phyloP scores from a whole-genome alignment of 2,888 invertebrate genomes.

The Acleris emargana region DNA sequence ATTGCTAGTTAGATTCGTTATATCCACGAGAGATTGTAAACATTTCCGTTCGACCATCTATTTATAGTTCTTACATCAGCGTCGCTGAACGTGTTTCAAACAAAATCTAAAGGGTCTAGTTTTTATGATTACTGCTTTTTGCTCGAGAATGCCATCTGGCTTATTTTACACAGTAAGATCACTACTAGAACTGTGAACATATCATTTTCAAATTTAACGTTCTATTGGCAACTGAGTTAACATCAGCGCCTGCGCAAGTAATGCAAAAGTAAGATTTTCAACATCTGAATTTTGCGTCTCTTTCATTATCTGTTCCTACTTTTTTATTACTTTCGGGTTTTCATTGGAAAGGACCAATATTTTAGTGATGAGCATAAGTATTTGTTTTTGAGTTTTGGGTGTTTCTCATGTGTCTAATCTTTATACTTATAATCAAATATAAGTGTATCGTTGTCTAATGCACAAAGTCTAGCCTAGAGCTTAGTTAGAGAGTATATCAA shows the following conservation, averaged over 20 bases:
- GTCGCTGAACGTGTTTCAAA: constrained; percentile 44
- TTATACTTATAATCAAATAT: no score
- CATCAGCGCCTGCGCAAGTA: constrained; percentile 1
- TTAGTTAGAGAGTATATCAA: no score
- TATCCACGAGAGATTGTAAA: constrained; percentile 67
- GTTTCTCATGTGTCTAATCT: no score
- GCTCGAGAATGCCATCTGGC: constrained; percentile 27
- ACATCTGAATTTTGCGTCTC: not conserved
- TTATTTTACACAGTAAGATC: constrained; percentile 15
- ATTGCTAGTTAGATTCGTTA: constrained; percentile 48
- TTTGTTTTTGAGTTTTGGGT: no score
- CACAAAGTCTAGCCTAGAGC: no score
- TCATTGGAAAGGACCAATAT: no score
- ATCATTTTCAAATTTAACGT: constrained; percentile 4
- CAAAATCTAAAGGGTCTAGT: constrained; percentile 54
- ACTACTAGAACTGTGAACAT: not conserved
- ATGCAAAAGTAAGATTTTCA: not conserved
- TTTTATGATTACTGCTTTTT: constrained; percentile 31
- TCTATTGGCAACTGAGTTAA: not conserved
- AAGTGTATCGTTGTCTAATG: no score
- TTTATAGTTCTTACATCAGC: constrained; percentile 74
- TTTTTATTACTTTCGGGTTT: no score
- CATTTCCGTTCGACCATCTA: constrained; percentile 69
- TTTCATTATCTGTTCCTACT: not conserved
- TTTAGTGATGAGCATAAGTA: no score